Evolutionary conservation across 2,113 vertebrate species (phyloP), one percentile per base, ranked within the genome.

Genomic region (Anguilla rostrata): DNA sequence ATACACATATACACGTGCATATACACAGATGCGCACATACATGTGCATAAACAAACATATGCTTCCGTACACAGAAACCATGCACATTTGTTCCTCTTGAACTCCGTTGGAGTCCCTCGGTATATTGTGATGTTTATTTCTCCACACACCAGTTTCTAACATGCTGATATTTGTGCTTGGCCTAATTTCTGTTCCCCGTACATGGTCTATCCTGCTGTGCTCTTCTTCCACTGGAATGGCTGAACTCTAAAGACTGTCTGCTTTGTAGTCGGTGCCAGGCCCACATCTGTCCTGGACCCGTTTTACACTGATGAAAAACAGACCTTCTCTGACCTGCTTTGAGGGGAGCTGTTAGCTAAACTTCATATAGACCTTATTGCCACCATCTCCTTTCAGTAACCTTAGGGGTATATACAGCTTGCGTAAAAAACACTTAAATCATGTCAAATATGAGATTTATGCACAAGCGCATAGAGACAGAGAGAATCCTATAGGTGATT

Each of bases 281-380:
- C 87, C 89, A 82, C 89, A 89, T 90, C 88, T 92, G 85, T 88
- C 88, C 83, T 88, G 82, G 4, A 46, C 87, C 78, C 80, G n/a
- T 79, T 71, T 71, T 80, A 56, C 71, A 83, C 83, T 39, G n/a
- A 81, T 85, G 82, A 87, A 66, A 89, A 84, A 81, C 85, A 81
- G 83, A 86, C 88, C 86, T 84, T 82, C 39, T 40, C 41, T 83
- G 20, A 86, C 71, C 66, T 49, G 29, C 49, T 20, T 5, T 63
- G 16, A 63, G 60, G 60, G 60, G 4, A 7, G 22, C 60, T 22
- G 60, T 63, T 7, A 63, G 22, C 60, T 6, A 16, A 5, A 20
- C 60, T 63, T 63, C 3, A 63, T 63, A 63, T 63, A 63, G 60
- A 22, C 22, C 22, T 63, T 63, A 63, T 20, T 63, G 60, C 60